Conservation (phyloP, 1,140 invertebrate species). For the Andricus grossulariae region DNA sequence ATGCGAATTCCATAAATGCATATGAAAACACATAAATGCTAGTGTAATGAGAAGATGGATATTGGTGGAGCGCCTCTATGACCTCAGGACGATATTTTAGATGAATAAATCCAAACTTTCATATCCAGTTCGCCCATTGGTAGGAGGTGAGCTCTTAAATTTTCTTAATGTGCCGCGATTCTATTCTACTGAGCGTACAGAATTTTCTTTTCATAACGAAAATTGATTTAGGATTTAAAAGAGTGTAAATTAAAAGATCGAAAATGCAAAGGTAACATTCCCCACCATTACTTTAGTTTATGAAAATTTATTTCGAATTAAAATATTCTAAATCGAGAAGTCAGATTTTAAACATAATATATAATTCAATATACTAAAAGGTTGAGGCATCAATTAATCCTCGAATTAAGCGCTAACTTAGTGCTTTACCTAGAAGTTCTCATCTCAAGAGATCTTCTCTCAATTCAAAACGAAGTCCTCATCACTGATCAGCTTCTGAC, state of each 20-base stretch:
- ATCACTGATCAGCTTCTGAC: too few species aligned
- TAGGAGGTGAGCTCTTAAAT: slow-evolving; percentile 58
- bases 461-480: too few species aligned
- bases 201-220: slow-evolving; percentile 40
- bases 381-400: too few species aligned
- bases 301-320: too few species aligned
- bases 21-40: background rate
- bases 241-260: too few species aligned
- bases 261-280: too few species aligned
- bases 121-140: slow-evolving; percentile 58
- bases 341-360: background rate
- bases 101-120: slow-evolving; percentile 64
- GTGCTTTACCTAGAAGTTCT: too few species aligned
- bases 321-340: too few species aligned
- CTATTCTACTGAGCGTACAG: slow-evolving; percentile 57
- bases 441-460: too few species aligned
- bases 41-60: slow-evolving; percentile 23
- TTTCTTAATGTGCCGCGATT: slow-evolving; percentile 63
- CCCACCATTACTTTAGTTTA: too few species aligned
- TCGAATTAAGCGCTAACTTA: too few species aligned
- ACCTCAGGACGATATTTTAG: slow-evolving; percentile 54
- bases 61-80: slow-evolving; percentile 26
- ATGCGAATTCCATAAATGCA: background rate
- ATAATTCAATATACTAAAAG: background rate
- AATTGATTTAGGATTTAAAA: slow-evolving; percentile 27